Evolutionary conservation across 2,113 vertebrate species (phyloP), one percentile per base, ranked within the genome.

Genomic region (Mirza zaza): DNA sequence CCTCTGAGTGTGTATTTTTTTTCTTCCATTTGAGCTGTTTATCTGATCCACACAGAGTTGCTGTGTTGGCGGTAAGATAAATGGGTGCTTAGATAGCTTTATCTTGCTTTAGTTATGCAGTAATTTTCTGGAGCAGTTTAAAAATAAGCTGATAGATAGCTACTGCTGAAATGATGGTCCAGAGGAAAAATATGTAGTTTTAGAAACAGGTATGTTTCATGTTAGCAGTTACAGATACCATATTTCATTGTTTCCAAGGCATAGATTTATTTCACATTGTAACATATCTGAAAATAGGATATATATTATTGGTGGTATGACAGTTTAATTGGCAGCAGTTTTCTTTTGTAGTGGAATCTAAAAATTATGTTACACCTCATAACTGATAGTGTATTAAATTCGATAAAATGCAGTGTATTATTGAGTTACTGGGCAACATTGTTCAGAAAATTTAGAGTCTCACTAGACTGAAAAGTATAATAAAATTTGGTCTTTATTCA

Each of bases 401-500:
- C 65, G 59, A 88, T 68, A 2, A 61, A n/a, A 71, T 59, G 23
- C 3, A 85, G 32, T 52, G 5, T 36, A 34, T 70, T 73, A 34
- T 39, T 85, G 34, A 48, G 2, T 82, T 87, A 57, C 9, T 7
- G 79, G 55, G 25, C 27, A 89, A 18, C 48, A 77, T 59, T 81
- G 21, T 68, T 83, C 21, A 80, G 20, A 34, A 52, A 89, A 48
- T 23, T 68, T 65, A 25, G 32, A 75, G 15, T 93, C 36, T 67
- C 25, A 25, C 1, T 79, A 68, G 39, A 48, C 18, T 86, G 50
- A 86, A 97, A 89, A 94, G 57, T 61, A 67, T 34, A 94, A 65
- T 93, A 59, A 89, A 80, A 94, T 89, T 42, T 95, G 21, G 13
- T 94, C 8, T 90, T 96, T 91, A 52, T 93, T 52, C 48, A 27